Percentiles rank a stretch among this genome's conserved stretches.
phyloP scores from a whole-genome alignment of 2,797 vertebrate species.

The Tokudaia tokunoshimensis region DNA sequence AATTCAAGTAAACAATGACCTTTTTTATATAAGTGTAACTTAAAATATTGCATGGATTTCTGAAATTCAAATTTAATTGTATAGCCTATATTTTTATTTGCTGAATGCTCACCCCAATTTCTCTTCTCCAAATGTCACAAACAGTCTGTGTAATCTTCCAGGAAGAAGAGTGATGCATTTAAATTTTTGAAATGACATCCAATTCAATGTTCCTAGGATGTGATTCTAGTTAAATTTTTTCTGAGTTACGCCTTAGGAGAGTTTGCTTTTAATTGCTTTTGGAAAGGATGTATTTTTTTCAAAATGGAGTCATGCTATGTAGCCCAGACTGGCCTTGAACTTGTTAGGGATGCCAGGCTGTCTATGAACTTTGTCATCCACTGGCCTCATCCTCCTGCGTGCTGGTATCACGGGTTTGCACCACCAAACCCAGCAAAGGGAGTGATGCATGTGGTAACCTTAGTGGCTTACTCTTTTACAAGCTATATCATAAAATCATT shows the following conservation, averaged over 20 bases:
- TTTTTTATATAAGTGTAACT: not conserved
- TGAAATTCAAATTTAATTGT: conserved; percentile 33
- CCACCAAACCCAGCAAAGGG: not conserved
- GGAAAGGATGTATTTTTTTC: conserved; percentile 5
- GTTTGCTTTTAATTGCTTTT: conserved; percentile 54
- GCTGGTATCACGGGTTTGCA: not conserved
- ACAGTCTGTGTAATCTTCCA: not conserved
- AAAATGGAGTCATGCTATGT: not conserved
- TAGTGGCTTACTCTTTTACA: conserved; percentile 48
- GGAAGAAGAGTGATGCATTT: conserved; percentile 5
- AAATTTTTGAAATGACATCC: conserved; percentile 25
- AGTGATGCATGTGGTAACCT: not conserved
- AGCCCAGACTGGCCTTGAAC: not conserved
- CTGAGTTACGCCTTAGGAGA: not conserved
- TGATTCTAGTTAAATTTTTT: conserved; percentile 53
- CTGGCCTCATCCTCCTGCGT: not conserved
- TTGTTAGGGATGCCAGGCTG: not conserved
- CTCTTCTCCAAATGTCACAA: not conserved
- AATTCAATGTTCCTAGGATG: conserved; percentile 43
- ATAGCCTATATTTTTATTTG: conserved; percentile 57
- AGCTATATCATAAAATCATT: not conserved
- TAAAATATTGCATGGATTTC: conserved; percentile 18
- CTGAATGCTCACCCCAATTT: conserved; percentile 13
- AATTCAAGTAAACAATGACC: conserved; percentile 35
- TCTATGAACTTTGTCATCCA: not conserved